Percentiles rank a stretch among this genome's conserved stretches.
phyloP scores from a whole-genome alignment of 2,888 invertebrate genomes.

The Lydus trimaculatus region DNA sequence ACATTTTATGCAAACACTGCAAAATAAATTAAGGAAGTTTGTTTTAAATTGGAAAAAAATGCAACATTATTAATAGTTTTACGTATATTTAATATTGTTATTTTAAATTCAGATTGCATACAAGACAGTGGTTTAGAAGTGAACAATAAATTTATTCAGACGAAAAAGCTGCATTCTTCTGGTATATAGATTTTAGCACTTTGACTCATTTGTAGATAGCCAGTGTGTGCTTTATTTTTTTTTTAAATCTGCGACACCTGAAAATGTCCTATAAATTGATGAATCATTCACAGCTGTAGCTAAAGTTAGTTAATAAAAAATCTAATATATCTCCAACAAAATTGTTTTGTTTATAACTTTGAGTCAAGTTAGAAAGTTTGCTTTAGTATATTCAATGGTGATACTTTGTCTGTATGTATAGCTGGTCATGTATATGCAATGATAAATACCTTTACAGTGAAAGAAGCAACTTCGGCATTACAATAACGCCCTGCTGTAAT shows the following conservation, averaged over 20 bases:
- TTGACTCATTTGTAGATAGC: slow-evolving; percentile 35
- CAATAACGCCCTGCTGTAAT: slow-evolving; percentile 57
- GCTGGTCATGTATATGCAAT: slow-evolving; percentile 47
- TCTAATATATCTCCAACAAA: not conserved
- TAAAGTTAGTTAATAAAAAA: slow-evolving; percentile 4
- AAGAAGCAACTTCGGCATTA: slow-evolving; percentile 56
- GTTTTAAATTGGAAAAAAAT: not conserved
- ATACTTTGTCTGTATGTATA: slow-evolving; percentile 24
- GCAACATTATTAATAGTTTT: slow-evolving; percentile 35
- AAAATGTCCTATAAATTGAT: not conserved
- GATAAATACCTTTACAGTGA: slow-evolving; percentile 54
- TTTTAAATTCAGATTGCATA: slow-evolving; percentile 44
- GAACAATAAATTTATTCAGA: slow-evolving; percentile 41
- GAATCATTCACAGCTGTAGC: not conserved
- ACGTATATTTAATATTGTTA: slow-evolving; percentile 37
- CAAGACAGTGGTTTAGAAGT: slow-evolving; percentile 33
- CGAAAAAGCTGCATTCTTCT: slow-evolving; percentile 38
- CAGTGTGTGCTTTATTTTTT: not conserved
- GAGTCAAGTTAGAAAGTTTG: not conserved
- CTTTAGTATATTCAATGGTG: slow-evolving; percentile 5
- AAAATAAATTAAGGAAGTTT: slow-evolving; percentile 17
- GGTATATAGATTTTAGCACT: slow-evolving; percentile 17
- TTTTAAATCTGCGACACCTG: not conserved
- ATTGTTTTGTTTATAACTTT: slow-evolving; percentile 5
- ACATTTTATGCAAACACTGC: slow-evolving; percentile 22